Base-by-base conservation (phyloP, 1,140 invertebrate genomes). In the Hylaeus volcanicus region DNA sequence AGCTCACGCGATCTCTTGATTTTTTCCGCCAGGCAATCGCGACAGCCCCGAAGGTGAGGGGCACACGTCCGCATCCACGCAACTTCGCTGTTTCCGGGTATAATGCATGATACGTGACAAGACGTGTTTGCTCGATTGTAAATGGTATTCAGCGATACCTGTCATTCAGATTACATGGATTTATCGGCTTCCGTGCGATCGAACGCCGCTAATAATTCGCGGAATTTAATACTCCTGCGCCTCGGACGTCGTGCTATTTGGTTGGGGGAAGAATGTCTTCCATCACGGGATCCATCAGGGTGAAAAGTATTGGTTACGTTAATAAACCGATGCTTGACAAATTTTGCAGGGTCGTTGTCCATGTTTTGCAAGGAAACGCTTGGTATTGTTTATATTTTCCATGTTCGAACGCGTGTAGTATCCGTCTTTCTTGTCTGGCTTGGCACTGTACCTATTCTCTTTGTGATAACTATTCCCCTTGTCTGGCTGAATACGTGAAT, bases 331-430 rank as follows among this genome's bases (percentile, higher is more conserved):
- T 39, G 58, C 1, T 72, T 26, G 70, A 74, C 56, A 39, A 26
- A 66, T 58, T 74, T 64, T 41, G n/a, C 51, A 51, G 56, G 61
- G 45, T 79, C 48, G 70, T 39, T 79, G 69, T 0, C 51, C 76
- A 45, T 79, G 45, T 14, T 43, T 79, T 51, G 73, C 55, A n/a
- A 6, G 71, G 11, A 51, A 74, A 58, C 61, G 43, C 37, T 61
- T n/a, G 6, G 14, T 26, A 26, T 26, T 26, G 26, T 26, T 26
- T 26, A 26, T 26, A 26, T 26, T 26, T 26, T 26, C 26, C 26
- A 26, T 26, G 26, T 26, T 26, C 26, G 26, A 26, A 26, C 26
- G 26, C 26, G 26, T 26, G 26, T 26, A 26, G 26, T 26, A 26
- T 26, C 26, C 26, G 26, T 26, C 26, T 26, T 26, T 0, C 26